Base-by-base conservation (phyloP, 2,888 invertebrate species). In the Melitaea athalia region DNA sequence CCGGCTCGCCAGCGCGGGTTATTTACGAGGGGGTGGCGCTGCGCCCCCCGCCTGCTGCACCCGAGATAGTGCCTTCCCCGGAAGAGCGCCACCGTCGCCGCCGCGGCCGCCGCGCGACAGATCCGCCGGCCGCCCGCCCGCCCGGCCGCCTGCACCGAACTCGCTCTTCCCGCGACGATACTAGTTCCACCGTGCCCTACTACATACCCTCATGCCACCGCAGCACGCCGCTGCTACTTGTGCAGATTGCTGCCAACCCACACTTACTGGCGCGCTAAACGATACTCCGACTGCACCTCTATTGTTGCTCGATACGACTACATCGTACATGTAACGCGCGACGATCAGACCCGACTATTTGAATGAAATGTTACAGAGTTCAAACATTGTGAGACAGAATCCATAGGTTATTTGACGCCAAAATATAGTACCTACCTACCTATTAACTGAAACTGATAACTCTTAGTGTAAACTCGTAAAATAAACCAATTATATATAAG, bases 1-100 rank as follows among this genome's bases (percentile, higher is more conserved):
- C 91, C 91, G 89, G 89, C 92, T 91, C 91, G 92, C 92, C 92
- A 90, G 91, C 88, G 89, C 88, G 88, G 88, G 91, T 89, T 91
- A 91, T 92, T 92, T 92, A 92, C 90, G 92, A 90, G 87, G 90
- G 91, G 90, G 89, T 84, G 87, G 85, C 76, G 77, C 79, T 76
- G 79, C 78, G 79, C 80, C 79, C 81, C 72, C 76, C 81, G 79
- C 78, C 80, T 85, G 77, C 85, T 83, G 85, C 85, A 81, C 87
- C 89, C 90, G 88, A 89, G 92, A 90, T 91, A 92, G 91, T 80
- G 88, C 89, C 91, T 89, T 87, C 90, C 89, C 91, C 89, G 91
- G 89, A 90, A 89, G 85, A 89, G 84, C 87, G 84, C 77, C 86
- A 84, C 83, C 85, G 85, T 81, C 81, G 79, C 82, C 80, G 76